phyloP scores from a whole-genome alignment of 2,888 invertebrate species.

The Tenodera sinensis region DNA sequence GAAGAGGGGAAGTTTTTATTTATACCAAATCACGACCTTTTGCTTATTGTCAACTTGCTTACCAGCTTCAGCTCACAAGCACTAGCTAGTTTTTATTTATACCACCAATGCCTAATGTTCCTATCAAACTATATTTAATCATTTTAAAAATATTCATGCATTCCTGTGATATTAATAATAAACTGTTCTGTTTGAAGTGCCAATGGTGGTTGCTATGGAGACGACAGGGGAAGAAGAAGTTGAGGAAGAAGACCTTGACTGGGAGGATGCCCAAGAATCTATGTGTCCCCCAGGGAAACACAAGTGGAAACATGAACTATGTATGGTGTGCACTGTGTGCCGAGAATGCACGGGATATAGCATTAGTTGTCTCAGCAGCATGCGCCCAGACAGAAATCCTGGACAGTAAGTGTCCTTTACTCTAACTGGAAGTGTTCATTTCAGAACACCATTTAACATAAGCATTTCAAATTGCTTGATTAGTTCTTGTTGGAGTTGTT shows the following conservation, averaged over 20 bases:
- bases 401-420: constrained; percentile 66
- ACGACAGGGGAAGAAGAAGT: constrained; percentile 52
- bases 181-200: neutral
- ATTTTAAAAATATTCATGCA: neutral
- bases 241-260: constrained; percentile 50
- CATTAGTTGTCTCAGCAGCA: constrained; percentile 72
- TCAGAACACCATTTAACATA: too few relatives aligned
- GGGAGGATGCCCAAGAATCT: constrained; percentile 36
- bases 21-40: too few relatives aligned
- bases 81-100: too few relatives aligned
- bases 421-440: too few relatives aligned
- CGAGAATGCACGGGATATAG: constrained; percentile 93
- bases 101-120: too few relatives aligned
- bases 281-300: constrained; percentile 70
- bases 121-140: neutral
- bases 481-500: neutral
- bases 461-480: too few relatives aligned
- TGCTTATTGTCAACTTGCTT: too few relatives aligned
- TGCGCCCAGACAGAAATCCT: constrained; percentile 73
- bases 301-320: constrained; percentile 75
- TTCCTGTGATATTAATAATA: neutral
- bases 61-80: too few relatives aligned
- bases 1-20: too few relatives aligned
- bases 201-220: constrained; percentile 50
- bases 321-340: constrained; percentile 88